These are phyloP conservation scores for Mylabris sibirica DNA, from an alignment of 2,888 invertebrate species.

Conservation along the genomic window DNA sequence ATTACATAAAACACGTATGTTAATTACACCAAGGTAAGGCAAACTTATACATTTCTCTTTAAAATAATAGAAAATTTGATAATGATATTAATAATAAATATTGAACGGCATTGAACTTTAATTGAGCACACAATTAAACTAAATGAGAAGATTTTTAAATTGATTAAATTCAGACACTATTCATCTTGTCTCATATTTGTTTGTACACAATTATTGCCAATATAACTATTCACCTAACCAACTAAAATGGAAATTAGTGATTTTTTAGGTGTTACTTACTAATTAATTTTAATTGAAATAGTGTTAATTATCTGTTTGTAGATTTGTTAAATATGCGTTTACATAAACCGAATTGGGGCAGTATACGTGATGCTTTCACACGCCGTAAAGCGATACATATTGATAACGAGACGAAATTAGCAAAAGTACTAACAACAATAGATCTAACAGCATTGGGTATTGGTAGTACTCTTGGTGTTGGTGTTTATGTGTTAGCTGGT, in stretches of 20 bases:
- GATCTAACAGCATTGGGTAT: constrained; percentile 86
- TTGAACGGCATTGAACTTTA: constrained; percentile 10
- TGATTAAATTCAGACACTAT: neutral
- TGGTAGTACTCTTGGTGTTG: constrained; percentile 86
- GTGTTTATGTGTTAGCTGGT: constrained; percentile 89
- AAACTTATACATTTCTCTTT: no score
- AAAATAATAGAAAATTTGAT: no score
- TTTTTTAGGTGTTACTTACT: constrained; percentile 16
- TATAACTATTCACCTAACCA: neutral
- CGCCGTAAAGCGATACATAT: constrained; percentile 61
- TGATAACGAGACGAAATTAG: constrained; percentile 64
- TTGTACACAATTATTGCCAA: neutral
- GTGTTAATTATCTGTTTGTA: constrained; percentile 11
- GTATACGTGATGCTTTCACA: constrained; percentile 51
- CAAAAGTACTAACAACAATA: constrained; percentile 78
- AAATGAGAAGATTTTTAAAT: neutral
- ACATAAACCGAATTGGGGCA: constrained; percentile 43
- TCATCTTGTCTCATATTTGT: neutral
- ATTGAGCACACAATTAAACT: constrained; percentile 1
- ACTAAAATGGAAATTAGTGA: constrained; percentile 19
- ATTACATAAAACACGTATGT: neutral
- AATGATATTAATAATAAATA: no score
- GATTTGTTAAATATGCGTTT: constrained; percentile 30
- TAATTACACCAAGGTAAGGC: neutral
- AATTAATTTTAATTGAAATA: no score